These are phyloP conservation scores for Prenolepis imparis DNA, from an alignment of 2,888 invertebrate genomes.

Conservation along the genomic window DNA sequence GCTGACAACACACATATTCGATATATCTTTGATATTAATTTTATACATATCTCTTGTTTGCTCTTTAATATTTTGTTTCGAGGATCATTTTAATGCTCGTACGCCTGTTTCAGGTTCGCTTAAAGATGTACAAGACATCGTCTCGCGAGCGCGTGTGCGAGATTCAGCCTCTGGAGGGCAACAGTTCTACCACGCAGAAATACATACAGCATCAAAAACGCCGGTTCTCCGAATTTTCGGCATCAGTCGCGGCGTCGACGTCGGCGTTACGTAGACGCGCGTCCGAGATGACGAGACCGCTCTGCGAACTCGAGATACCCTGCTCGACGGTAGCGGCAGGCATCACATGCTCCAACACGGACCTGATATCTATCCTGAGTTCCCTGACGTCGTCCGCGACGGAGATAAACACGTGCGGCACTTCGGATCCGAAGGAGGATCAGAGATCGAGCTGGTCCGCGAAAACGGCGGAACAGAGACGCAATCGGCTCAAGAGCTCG, in stretches of 20 bases:
- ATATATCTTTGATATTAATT: not conserved
- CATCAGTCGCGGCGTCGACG: constrained; percentile 61
- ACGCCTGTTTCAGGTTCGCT: constrained; percentile 88
- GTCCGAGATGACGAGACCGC: constrained; percentile 90
- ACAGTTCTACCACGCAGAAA: constrained; percentile 86
- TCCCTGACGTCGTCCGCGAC: constrained; percentile 93
- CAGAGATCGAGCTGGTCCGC: constrained; percentile 63
- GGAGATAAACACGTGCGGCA: constrained; percentile 91
- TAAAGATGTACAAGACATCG: constrained; percentile 95
- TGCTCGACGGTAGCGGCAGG: constrained; percentile 86
- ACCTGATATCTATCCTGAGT: constrained; percentile 92
- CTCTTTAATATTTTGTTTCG: constrained; percentile 17
- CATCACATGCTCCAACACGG: constrained; percentile 93
- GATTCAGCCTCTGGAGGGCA: constrained; percentile 93
- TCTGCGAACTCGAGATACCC: constrained; percentile 54
- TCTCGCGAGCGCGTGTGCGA: constrained; percentile 91
- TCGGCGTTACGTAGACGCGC: constrained; percentile 87
- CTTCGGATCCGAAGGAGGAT: constrained; percentile 60
- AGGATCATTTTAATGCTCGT: constrained; percentile 26
- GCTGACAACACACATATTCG: not conserved
- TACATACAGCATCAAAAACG: constrained; percentile 86
- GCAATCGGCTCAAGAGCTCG: constrained; percentile 89
- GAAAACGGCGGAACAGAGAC: constrained; percentile 87
- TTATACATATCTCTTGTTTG: not conserved
- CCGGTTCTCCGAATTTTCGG: constrained; percentile 92